Conservation (phyloP, 2,797 vertebrate genomes). For the Protosalanx chinensis region DNA sequence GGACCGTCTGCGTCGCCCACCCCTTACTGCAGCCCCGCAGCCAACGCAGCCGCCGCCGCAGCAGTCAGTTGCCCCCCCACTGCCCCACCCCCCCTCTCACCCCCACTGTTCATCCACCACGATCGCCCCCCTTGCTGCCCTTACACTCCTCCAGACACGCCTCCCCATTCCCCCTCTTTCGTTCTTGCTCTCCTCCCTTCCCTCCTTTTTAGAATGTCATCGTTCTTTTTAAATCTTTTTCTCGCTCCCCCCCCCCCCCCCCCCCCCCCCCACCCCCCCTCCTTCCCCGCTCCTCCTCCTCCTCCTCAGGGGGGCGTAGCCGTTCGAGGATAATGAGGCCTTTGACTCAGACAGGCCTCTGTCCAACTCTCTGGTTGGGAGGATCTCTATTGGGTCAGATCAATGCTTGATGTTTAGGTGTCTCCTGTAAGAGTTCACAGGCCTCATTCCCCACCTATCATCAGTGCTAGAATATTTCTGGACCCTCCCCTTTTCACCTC, state of each 20-base stretch:
- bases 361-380: not conserved
- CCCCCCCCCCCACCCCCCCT: conserved; percentile 9
- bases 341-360: conserved; percentile 34
- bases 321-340: conserved; percentile 35
- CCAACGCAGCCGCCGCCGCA: conserved; percentile 38
- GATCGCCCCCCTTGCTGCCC: conserved; percentile 11
- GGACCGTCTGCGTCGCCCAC: conserved; percentile 31
- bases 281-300: conserved; percentile 13
- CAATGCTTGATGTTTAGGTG: conserved; percentile 21
- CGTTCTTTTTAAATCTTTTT: no score
- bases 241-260: not conserved
- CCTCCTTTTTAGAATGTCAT: conserved; percentile 19
- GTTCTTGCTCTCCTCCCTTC: conserved; percentile 13
- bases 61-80: conserved; percentile 7
- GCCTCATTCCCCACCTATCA: conserved; percentile 22
- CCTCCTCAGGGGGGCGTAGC: conserved; percentile 11
- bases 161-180: conserved; percentile 12
- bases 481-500: not conserved
- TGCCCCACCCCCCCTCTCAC: conserved; percentile 7
- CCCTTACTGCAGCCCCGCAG: conserved; percentile 57
- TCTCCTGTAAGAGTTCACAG: conserved; percentile 20
- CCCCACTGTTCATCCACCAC: conserved; percentile 15
- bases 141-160: not conserved
- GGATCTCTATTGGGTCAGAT: not conserved
- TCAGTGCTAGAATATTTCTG: not conserved